Evolutionary conservation across 64 coral and sea anemone genomes (phyloP).

Genomic region (Stylophora pistillata): DNA sequence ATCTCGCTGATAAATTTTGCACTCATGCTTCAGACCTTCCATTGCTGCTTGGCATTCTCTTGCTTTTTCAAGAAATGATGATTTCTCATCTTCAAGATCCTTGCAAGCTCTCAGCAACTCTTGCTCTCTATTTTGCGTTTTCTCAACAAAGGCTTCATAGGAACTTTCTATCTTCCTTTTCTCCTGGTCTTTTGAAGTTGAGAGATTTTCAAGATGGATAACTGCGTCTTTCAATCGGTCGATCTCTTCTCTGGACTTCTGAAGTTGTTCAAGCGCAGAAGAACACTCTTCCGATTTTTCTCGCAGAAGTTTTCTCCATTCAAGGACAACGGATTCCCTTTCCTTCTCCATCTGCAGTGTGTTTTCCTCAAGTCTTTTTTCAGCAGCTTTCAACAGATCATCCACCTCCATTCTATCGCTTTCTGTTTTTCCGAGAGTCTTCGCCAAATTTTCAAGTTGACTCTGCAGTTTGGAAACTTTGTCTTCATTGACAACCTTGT

Average conservation of each 20-base stretch:
- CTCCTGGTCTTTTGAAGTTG: constrained; percentile 59
- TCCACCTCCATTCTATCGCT: neutral
- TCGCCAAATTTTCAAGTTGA: constrained; percentile 13
- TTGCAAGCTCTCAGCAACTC: constrained; percentile 34
- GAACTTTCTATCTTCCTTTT: constrained; percentile 68
- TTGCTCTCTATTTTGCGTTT: constrained; percentile 7
- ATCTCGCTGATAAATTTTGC: constrained; percentile 57
- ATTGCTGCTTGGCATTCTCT: constrained; percentile 17
- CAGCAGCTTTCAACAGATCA: constrained; percentile 12
- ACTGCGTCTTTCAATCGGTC: constrained; percentile 43
- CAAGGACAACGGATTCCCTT: constrained; percentile 45
- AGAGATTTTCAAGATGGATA: constrained; percentile 64
- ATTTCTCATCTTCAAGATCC: constrained; percentile 28
- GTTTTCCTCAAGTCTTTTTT: constrained; percentile 6
- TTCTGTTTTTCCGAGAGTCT: neutral
- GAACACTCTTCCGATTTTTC: constrained; percentile 72
- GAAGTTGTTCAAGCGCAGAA: constrained; percentile 35
- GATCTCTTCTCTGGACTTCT: constrained; percentile 65
- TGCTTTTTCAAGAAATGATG: constrained; percentile 38
- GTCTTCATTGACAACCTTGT: constrained; percentile 36
- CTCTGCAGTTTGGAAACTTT: constrained; percentile 37
- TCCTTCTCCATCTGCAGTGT: constrained; percentile 40
- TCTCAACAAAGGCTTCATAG: constrained; percentile 55
- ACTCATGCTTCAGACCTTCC: constrained; percentile 36
- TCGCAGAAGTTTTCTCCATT: constrained; percentile 45